Conservation (phyloP, 2,113 vertebrate species). For the Lepisosteus oculatus region DNA sequence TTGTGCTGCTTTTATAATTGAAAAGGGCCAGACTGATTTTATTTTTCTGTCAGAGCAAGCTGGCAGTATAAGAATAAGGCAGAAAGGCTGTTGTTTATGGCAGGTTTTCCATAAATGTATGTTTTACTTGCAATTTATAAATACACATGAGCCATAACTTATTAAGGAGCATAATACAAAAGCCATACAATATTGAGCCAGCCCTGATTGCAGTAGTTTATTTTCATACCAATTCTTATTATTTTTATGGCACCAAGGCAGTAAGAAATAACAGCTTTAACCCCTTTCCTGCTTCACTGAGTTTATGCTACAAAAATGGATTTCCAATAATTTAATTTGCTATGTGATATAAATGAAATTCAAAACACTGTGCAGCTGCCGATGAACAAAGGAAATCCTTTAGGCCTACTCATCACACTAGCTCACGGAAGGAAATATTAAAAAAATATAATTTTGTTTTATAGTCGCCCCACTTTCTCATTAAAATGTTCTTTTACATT, state of each 20-base stretch:
- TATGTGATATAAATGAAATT: conserved; percentile 54
- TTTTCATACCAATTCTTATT: conserved; percentile 59
- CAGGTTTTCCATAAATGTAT: conserved; percentile 15
- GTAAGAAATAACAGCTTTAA: conserved; percentile 41
- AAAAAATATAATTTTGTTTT: conserved; percentile 51
- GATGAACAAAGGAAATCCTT: conserved; percentile 43
- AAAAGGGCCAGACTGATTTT: conserved; percentile 42
- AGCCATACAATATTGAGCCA: conserved; percentile 55
- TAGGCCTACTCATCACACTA: conserved; percentile 35
- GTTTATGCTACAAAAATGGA: conserved; percentile 59
- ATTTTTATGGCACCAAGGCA: conserved; percentile 58
- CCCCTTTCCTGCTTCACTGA: conserved; percentile 63
- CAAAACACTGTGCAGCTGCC: conserved; percentile 53
- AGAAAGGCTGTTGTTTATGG: not conserved
- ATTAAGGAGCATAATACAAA: conserved; percentile 58
- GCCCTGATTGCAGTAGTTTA: conserved; percentile 53
- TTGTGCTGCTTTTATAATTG: not conserved
- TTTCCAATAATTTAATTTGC: conserved; percentile 70
- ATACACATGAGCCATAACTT: conserved; percentile 65
- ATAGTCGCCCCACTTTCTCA: conserved; percentile 55
- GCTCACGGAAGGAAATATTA: conserved; percentile 32
- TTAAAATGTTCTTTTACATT: conserved; percentile 44
- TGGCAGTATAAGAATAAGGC: not conserved
- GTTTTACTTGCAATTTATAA: conserved; percentile 53
- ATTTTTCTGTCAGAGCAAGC: conserved; percentile 38